A percentile compares a stretch with the other conserved stretches of the same genome.
phyloP scores from a whole-genome alignment of 2,113 vertebrate species.

The Sinocyclocheilus maitianheensis region DNA sequence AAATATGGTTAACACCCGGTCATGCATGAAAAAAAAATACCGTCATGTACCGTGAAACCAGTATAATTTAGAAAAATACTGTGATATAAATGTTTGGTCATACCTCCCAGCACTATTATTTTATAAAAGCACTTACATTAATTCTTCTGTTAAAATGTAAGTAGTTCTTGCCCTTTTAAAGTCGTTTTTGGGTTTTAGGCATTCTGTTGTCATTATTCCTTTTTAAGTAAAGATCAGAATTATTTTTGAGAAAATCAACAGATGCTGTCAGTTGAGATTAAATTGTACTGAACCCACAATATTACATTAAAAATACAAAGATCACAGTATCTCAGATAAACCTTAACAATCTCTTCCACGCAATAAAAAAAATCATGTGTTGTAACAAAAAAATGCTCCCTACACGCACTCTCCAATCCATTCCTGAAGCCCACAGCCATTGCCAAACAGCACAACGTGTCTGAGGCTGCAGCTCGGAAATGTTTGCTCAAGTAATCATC shows the following conservation, averaged over 20 bases:
- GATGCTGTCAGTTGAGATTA: too few relatives aligned
- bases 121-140: neutral
- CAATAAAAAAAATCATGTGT: neutral
- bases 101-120: neutral
- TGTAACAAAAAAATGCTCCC: constrained; percentile 1
- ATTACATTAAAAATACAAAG: neutral
- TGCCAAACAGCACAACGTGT: constrained; percentile 67
- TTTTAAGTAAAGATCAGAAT: too few relatives aligned
- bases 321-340: neutral
- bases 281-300: too few relatives aligned
- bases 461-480: constrained; percentile 63
- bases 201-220: too few relatives aligned
- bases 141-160: neutral
- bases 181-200: neutral
- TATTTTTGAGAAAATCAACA: too few relatives aligned
- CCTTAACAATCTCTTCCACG: neutral
- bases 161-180: too few relatives aligned
- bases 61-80: too few relatives aligned
- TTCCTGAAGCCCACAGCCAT: constrained; percentile 51
- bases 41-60: too few relatives aligned
- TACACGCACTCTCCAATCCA: constrained; percentile 48
- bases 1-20: too few relatives aligned
- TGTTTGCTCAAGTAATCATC: constrained; percentile 63
- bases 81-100: too few relatives aligned
- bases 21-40: too few relatives aligned